Evolutionary conservation across 2,113 vertebrate genomes (phyloP).

Genomic region (Potamarius usumacintae): DNA sequence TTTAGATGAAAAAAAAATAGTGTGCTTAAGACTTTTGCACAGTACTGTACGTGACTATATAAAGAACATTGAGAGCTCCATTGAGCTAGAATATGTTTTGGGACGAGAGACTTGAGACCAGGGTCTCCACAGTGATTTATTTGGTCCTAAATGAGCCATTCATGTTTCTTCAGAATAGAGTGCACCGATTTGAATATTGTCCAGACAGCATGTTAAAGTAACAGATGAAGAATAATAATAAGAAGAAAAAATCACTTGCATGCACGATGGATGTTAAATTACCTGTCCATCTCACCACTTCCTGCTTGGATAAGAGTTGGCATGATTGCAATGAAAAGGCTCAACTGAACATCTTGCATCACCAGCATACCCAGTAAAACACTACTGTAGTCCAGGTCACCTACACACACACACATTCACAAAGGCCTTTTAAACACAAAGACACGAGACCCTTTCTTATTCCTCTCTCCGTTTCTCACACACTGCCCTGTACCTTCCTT

Average conservation of each 20-base stretch:
- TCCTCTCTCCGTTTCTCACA: neutral
- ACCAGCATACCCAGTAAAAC: slow-evolving; percentile 93
- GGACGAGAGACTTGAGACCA: no score
- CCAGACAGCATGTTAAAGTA: neutral
- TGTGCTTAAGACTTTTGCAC: no score
- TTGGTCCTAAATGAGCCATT: no score
- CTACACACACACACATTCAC: slow-evolving; percentile 61
- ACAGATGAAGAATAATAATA: no score
- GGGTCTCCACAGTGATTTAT: no score
- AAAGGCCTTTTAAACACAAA: neutral
- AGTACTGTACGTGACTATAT: no score
- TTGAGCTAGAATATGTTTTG: no score
- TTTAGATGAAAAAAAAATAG: no score
- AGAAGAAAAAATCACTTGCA: no score
- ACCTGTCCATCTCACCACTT: slow-evolving; percentile 79
- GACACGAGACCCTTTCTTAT: neutral
- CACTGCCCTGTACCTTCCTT: slow-evolving; percentile 80
- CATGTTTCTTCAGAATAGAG: no score
- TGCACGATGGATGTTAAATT: slow-evolving; percentile 2
- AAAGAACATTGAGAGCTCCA: no score
- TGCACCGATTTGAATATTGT: no score
- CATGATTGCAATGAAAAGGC: slow-evolving; percentile 91
- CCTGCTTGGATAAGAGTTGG: slow-evolving; percentile 90
- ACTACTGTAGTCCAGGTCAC: slow-evolving; percentile 89
- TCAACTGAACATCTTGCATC: slow-evolving; percentile 95